Percentiles rank a stretch among this genome's conserved stretches.
Conservation (phyloP, 2,797 vertebrate species). For the Anolis apletophallus region DNA sequence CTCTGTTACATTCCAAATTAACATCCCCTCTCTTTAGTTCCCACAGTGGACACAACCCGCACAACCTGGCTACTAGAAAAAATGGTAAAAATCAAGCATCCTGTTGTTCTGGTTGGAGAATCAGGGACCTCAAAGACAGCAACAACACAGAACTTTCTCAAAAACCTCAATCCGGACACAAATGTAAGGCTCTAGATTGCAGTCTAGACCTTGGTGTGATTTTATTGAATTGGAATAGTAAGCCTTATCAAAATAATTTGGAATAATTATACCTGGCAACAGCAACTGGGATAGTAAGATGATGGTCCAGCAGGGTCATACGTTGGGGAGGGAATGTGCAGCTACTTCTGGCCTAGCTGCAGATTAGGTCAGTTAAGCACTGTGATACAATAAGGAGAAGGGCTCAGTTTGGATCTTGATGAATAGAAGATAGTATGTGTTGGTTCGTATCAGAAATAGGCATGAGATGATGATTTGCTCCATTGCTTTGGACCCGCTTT, state of each 20-base stretch:
- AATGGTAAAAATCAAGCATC: constrained; percentile 90
- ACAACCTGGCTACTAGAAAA: constrained; percentile 90
- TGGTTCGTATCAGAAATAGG: neutral
- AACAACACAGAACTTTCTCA: constrained; percentile 92
- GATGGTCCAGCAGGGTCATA: no score
- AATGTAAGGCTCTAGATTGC: constrained; percentile 76
- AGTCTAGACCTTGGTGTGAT: no score
- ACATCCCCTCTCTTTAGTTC: constrained; percentile 79
- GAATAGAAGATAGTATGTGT: no score
- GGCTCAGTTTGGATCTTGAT: neutral
- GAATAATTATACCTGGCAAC: no score
- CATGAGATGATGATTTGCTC: neutral
- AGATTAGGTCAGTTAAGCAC: no score
- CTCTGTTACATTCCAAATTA: neutral
- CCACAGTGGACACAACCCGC: constrained; percentile 92
- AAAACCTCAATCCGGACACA: constrained; percentile 80
- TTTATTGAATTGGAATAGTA: no score
- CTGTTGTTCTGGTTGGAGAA: constrained; percentile 92
- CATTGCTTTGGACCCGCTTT: neutral
- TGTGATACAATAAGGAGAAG: no score
- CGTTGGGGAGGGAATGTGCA: no score
- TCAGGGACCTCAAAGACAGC: constrained; percentile 97
- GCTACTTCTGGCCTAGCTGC: no score
- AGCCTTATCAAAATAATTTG: no score
- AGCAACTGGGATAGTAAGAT: no score